Conservation (phyloP, 2,888 invertebrate species). For the Homarus gammarus region DNA sequence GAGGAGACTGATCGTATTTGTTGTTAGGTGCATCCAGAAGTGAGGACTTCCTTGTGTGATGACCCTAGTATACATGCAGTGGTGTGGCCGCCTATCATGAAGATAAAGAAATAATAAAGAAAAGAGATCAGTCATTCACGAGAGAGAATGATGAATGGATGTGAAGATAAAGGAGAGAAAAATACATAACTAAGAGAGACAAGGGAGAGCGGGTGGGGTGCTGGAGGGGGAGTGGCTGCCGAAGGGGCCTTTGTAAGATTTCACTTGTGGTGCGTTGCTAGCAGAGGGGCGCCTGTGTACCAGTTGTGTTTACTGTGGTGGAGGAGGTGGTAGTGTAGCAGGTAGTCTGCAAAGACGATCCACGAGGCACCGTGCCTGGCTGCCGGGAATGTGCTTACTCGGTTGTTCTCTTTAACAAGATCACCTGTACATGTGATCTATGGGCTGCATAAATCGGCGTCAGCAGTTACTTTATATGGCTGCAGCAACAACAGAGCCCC, state of each 20-base stretch:
- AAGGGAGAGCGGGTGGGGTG: not conserved
- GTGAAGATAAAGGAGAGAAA: not conserved
- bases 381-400: constrained; percentile 29
- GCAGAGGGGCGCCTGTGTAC: not conserved
- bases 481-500: too few relatives aligned
- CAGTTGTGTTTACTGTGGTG: not conserved
- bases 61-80: too few relatives aligned
- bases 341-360: not conserved
- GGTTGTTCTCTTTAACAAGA: not conserved
- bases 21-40: too few relatives aligned
- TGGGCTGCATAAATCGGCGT: not conserved
- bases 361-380: not conserved
- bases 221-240: constrained; percentile 1
- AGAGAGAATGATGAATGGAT: too few relatives aligned
- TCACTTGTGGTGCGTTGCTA: constrained; percentile 25
- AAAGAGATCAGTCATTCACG: too few relatives aligned
- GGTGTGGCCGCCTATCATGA: too few relatives aligned
- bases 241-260: constrained; percentile 37
- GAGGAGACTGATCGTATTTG: too few relatives aligned
- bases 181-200: not conserved
- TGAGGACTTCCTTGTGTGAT: too few relatives aligned
- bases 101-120: too few relatives aligned
- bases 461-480: not conserved
- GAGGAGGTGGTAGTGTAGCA: not conserved
- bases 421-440: constrained; percentile 10